phyloP scores from a whole-genome alignment of 2,888 invertebrate species.

The Bombyx huttoni region DNA sequence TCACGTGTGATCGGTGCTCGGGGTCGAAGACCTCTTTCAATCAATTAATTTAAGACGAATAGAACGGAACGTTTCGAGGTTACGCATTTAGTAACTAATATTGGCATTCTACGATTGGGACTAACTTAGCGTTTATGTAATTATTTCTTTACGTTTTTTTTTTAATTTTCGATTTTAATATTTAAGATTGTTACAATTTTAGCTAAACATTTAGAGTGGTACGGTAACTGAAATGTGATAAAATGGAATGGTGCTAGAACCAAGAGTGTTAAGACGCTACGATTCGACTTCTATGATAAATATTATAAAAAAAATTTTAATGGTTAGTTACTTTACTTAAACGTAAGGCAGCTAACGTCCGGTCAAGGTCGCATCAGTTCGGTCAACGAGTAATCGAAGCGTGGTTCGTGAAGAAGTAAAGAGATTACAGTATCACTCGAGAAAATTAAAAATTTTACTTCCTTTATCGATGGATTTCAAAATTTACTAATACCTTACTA shows the following conservation, averaged over 20 bases:
- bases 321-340: constrained; percentile 65
- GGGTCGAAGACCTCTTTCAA: constrained; percentile 60
- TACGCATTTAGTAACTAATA: constrained; percentile 70
- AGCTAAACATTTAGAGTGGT: constrained; percentile 74
- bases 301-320: constrained; percentile 55
- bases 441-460: constrained; percentile 42
- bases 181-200: constrained; percentile 73
- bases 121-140: constrained; percentile 73
- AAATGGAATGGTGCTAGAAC: constrained; percentile 74
- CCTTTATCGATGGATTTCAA: constrained; percentile 58
- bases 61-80: constrained; percentile 57
- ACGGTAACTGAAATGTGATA: constrained; percentile 74
- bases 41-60: constrained; percentile 53
- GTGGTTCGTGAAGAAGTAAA: constrained; percentile 38
- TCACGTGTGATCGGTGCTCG: constrained; percentile 47
- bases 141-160: constrained; percentile 46
- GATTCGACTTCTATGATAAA: constrained; percentile 70
- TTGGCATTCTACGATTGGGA: constrained; percentile 74
- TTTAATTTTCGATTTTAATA: constrained; percentile 37
- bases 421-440: constrained; percentile 73
- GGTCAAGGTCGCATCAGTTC: constrained; percentile 54
- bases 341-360: constrained; percentile 69
- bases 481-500: constrained; percentile 60
- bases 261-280: constrained; percentile 72
- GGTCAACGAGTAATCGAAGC: constrained; percentile 41